These are phyloP conservation scores for Esox lucius DNA, from an alignment of 2,797 vertebrate species.

Conservation along the genomic window DNA sequence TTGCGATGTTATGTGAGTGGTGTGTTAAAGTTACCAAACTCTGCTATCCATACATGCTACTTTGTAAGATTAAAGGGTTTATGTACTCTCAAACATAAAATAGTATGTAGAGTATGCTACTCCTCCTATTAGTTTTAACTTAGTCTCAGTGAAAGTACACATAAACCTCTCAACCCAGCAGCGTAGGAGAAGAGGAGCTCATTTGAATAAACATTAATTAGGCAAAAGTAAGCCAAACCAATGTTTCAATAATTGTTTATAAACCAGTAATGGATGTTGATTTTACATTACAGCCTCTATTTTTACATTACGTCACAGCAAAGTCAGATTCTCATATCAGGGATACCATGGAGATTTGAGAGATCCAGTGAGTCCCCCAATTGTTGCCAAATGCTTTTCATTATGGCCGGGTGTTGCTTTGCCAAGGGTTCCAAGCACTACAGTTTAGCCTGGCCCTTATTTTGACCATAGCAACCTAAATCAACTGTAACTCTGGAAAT, in stretches of 20 bases:
- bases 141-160: no score
- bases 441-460: slow-evolving; percentile 60
- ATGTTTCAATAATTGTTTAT: no score
- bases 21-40: background rate
- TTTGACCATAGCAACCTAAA: slow-evolving; percentile 72
- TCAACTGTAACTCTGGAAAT: slow-evolving; percentile 64
- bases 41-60: background rate
- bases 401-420: slow-evolving; percentile 50
- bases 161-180: no score
- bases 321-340: slow-evolving; percentile 19
- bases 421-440: background rate
- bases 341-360: slow-evolving; percentile 22
- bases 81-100: background rate
- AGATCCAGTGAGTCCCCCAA: slow-evolving; percentile 26
- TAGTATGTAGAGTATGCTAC: no score
- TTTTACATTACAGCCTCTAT: background rate
- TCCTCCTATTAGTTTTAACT: no score
- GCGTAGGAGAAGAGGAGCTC: no score
- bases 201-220: background rate
- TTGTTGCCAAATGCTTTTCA: slow-evolving; percentile 59
- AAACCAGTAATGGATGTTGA: background rate
- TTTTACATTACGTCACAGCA: background rate
- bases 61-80: background rate
- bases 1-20: background rate
- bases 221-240: background rate